Base-by-base conservation (phyloP, 2,888 invertebrate species). In the Athetis lepigone region DNA sequence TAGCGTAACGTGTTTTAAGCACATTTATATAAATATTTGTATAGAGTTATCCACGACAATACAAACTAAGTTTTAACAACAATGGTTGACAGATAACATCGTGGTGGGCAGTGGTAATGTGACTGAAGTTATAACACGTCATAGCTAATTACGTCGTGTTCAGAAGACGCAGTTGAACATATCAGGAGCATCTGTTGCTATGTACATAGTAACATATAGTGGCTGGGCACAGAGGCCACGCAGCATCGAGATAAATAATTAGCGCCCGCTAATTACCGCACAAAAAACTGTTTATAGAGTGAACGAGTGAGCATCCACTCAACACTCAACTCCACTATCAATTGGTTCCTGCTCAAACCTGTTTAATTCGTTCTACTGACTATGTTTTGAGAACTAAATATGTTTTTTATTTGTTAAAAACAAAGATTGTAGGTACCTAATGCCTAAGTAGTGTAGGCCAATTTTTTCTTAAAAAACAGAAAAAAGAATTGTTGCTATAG, bases 241-340 rank as follows among this genome's bases (percentile, higher is more conserved):
- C 55, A 40, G 61, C 19, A 66, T 65, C 47, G 29, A 63, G 62
- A 73, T 72, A 76, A 55, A 63, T 21, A 55, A 52, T 61, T 73
- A 77, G 60, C 56, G 45, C 39, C 47, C 55, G 46, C 63, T 73
- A 73, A 76, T 76, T 73, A 33, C 33, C 33, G 8, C 73, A 63
- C 55, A 66, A 73, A 72, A 74, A 66, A 60, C 56, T 55, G 47
- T 65, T 60, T 40, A 55, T 45, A 57, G 47, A 56, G 47, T 46
- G 33, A 25, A 40, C 52, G 47, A 56, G 47, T 46, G 33, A 25
- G 40, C 52, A 56, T 59, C 47, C 62, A 57, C 36, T 27, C 25
- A 7, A n/a, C 49, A 33, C 40, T 37, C 33, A 39, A 63, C 33
- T 33, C 29, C 33, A 4, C 29, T 29, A 33, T 21, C 33, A 36